phyloP scores from a whole-genome alignment of 2,797 vertebrate genomes.

The Lerista edwardsae region DNA sequence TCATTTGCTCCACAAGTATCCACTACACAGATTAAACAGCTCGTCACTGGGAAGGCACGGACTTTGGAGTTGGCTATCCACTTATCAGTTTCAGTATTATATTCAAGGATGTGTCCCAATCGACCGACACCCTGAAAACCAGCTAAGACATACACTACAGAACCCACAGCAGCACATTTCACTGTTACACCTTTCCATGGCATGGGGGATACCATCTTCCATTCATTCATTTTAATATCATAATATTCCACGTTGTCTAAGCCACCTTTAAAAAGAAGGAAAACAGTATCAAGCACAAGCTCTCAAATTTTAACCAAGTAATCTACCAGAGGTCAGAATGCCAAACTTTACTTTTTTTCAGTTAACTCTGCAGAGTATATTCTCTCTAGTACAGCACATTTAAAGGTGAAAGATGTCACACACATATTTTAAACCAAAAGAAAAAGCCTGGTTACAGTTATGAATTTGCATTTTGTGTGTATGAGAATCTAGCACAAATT shows the following conservation, averaged over 20 bases:
- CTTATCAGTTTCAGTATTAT: conserved; percentile 93
- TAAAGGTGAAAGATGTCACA: not conserved
- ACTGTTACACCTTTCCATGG: conserved; percentile 96
- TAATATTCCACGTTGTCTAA: conserved; percentile 97
- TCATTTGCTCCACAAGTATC: conserved; percentile 97
- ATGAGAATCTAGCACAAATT: not conserved
- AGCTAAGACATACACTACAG: conserved; percentile 92
- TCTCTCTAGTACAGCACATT: not conserved
- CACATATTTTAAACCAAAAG: not conserved
- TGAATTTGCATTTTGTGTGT: not conserved
- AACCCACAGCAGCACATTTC: conserved; percentile 93
- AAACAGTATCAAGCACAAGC: not conserved
- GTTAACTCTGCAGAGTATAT: too few species aligned
- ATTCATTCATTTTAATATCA: conserved; percentile 92
- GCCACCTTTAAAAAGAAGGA: conserved; percentile 80
- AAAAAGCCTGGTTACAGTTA: not conserved
- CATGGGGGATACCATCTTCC: conserved; percentile 91
- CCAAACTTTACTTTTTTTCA: not conserved
- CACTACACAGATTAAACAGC: conserved; percentile 95
- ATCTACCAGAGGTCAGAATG: not conserved
- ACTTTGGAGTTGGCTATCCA: conserved; percentile 95
- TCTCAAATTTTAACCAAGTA: not conserved
- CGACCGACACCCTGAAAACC: conserved; percentile 96
- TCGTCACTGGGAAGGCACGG: conserved; percentile 95
- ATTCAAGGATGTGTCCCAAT: conserved; percentile 93